Evolutionary conservation across 2,888 invertebrate species (phyloP).

Genomic region (Zeuzera pyrina): DNA sequence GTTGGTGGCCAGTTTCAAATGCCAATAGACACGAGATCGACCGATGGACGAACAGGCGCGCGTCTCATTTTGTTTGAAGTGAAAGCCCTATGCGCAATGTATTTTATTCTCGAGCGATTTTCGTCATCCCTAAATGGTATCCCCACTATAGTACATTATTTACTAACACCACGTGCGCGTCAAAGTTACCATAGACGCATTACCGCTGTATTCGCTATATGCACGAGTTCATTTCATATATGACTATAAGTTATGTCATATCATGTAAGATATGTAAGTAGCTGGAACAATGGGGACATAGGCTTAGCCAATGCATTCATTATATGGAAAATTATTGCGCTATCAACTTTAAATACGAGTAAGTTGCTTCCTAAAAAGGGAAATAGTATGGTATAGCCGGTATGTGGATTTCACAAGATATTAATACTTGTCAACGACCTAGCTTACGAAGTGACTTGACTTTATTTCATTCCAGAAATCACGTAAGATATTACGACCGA

Average conservation of each 20-base stretch:
- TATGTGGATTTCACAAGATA: too few species aligned
- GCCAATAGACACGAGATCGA: slow-evolving; percentile 38
- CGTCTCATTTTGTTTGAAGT: slow-evolving; percentile 62
- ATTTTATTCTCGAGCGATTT: slow-evolving; percentile 62
- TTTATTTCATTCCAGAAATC: too few species aligned
- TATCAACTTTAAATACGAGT: too few species aligned
- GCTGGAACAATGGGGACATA: slow-evolving; percentile 18
- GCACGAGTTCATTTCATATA: slow-evolving; percentile 17
- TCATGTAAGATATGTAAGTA: slow-evolving; percentile 6
- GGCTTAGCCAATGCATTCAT: slow-evolving; percentile 13
- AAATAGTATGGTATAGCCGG: too few species aligned
- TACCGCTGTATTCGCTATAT: slow-evolving; percentile 18
- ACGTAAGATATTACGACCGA: too few species aligned
- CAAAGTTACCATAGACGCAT: slow-evolving; percentile 10
- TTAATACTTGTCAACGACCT: too few species aligned
- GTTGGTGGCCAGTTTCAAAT: slow-evolving; percentile 39
- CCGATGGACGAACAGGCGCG: slow-evolving; percentile 36
- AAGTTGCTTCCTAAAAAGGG: too few species aligned
- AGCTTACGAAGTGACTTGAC: too few species aligned
- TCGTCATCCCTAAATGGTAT: slow-evolving; percentile 55
- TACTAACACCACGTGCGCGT: slow-evolving; percentile 28
- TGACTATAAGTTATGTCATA: slow-evolving; percentile 23
- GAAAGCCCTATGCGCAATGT: slow-evolving; percentile 58
- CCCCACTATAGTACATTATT: slow-evolving; percentile 50
- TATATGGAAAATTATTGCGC: not conserved